phyloP scores from a whole-genome alignment of 2,797 vertebrate species.

The Myoxocephalus aenaeus region DNA sequence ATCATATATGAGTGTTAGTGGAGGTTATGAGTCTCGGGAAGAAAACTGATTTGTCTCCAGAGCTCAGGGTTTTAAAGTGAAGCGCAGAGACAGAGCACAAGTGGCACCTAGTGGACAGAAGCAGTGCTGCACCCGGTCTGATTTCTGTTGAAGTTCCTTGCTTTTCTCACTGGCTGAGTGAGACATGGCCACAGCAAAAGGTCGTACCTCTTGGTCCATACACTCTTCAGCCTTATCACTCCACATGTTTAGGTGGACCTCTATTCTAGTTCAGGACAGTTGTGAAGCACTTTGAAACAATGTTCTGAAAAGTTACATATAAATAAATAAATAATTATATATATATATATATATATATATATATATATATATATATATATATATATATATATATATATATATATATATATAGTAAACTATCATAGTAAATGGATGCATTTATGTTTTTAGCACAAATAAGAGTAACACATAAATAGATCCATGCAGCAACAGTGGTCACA shows the following conservation, averaged over 20 bases:
- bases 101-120: constrained; percentile 72
- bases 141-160: background rate
- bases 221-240: background rate
- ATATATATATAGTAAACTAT: background rate
- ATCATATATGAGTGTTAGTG: constrained; percentile 9
- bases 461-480: background rate
- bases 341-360: too few species aligned
- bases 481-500: background rate
- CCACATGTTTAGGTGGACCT: background rate
- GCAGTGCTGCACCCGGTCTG: constrained; percentile 6
- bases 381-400: too few species aligned
- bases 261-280: background rate
- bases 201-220: background rate
- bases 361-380: too few species aligned
- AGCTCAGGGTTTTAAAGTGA: constrained; percentile 1
- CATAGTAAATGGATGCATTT: background rate
- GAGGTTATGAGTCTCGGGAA: constrained; percentile 28
- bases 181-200: background rate
- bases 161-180: background rate
- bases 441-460: background rate
- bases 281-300: constrained; percentile 8
- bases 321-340: too few species aligned
- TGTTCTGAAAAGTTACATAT: background rate
- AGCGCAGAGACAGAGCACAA: constrained; percentile 67
- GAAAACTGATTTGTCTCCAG: constrained; percentile 22